Percentiles rank a stretch among this genome's conserved stretches.
These are phyloP conservation scores for Lasiommata megera DNA, from an alignment of 2,888 invertebrate species.

Conservation along the genomic window DNA sequence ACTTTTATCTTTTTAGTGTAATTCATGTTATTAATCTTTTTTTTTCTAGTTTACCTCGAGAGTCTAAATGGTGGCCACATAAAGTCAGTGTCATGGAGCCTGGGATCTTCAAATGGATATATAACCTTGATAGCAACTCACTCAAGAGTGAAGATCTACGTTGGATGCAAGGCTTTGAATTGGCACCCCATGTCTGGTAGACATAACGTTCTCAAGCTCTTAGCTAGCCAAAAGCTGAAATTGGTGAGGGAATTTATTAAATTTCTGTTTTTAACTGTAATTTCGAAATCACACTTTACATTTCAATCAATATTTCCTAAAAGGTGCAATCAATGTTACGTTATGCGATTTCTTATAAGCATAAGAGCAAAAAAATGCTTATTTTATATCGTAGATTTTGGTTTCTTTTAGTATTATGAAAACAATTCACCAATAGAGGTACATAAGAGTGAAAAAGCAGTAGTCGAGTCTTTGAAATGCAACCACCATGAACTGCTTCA, in stretches of 20 bases:
- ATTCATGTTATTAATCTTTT: no score
- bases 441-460: constrained; percentile 70
- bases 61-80: constrained; percentile 81
- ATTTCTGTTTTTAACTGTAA: not conserved
- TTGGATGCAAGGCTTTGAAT: constrained; percentile 84
- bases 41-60: constrained; percentile 83
- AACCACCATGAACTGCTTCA: constrained; percentile 45
- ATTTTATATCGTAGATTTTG: not conserved
- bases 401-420: constrained; percentile 77
- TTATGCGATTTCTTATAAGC: no score
- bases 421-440: constrained; percentile 81
- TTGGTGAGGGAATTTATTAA: constrained; percentile 72
- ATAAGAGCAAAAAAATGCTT: no score
- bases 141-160: constrained; percentile 82
- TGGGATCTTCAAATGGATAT: constrained; percentile 78
- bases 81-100: constrained; percentile 82
- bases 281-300: no score
- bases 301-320: no score
- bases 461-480: constrained; percentile 76
- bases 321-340: no score
- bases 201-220: constrained; percentile 80
- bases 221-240: constrained; percentile 75
- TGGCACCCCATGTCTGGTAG: constrained; percentile 82
- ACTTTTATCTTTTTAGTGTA: no score
- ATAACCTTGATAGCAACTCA: constrained; percentile 81